Percentiles rank a stretch among this genome's conserved stretches.
Evolutionary conservation across 2,888 invertebrate species (phyloP).

Genomic region (Drosophila anomelani): DNA sequence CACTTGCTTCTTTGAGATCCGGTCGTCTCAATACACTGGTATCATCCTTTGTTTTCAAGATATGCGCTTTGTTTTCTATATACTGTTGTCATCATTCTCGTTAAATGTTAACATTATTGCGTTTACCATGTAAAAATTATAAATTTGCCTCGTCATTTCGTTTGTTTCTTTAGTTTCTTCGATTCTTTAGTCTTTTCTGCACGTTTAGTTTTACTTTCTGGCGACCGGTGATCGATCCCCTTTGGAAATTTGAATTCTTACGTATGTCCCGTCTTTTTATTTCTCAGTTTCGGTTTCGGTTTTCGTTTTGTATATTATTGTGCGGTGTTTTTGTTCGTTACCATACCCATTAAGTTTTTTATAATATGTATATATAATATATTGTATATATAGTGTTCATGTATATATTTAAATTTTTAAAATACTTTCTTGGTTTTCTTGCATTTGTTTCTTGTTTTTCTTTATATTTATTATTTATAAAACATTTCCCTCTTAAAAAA

Average conservation of each 20-base stretch:
- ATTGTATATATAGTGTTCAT: slow-evolving; percentile 74
- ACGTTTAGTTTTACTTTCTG: slow-evolving; percentile 58
- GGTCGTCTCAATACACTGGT: slow-evolving; percentile 20
- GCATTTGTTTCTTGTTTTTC: slow-evolving; percentile 11
- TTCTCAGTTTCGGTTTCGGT: slow-evolving; percentile 22
- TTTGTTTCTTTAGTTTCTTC: slow-evolving; percentile 47
- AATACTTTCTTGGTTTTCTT: slow-evolving; percentile 72
- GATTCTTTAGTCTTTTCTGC: slow-evolving; percentile 66
- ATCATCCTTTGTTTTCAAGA: slow-evolving; percentile 64
- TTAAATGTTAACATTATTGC: slow-evolving; percentile 81
- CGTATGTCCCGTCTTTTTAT: slow-evolving; percentile 51
- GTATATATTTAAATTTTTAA: slow-evolving; percentile 78
- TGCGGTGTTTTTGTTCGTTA: slow-evolving; percentile 81
- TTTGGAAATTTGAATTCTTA: slow-evolving; percentile 50
- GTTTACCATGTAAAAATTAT: slow-evolving; percentile 74
- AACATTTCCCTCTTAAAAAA: slow-evolving; percentile 69
- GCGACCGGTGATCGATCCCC: slow-evolving; percentile 46
- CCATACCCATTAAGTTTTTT: slow-evolving; percentile 73
- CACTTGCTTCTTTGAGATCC: slow-evolving; percentile 39
- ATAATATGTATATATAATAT: slow-evolving; percentile 62
- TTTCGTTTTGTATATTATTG: slow-evolving; percentile 82
- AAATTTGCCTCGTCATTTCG: slow-evolving; percentile 49
- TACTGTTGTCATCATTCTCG: slow-evolving; percentile 38
- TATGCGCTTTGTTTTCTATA: slow-evolving; percentile 78
- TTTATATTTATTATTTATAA: slow-evolving; percentile 58